Evolutionary conservation across 1,140 invertebrate genomes (phyloP).

Genomic region (Pectinophora gossypiella): DNA sequence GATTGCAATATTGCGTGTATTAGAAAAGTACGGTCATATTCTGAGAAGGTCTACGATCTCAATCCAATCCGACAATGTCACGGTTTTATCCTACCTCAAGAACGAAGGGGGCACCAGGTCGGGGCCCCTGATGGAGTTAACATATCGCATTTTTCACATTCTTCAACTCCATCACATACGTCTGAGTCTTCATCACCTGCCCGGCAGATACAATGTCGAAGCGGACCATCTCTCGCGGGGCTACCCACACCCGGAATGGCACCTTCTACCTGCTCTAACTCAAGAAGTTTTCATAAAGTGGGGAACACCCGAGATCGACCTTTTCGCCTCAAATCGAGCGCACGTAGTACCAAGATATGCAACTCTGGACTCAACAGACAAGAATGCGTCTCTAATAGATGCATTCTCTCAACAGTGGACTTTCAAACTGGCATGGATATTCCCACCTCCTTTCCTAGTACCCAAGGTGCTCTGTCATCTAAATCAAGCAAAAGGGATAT

Average conservation of each 20-base stretch:
- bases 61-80: not conserved
- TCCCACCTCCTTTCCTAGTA: slow-evolving; percentile 36
- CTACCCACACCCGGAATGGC: slow-evolving; percentile 39
- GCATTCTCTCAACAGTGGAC: slow-evolving; percentile 39
- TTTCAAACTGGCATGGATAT: slow-evolving; percentile 36
- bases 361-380: slow-evolving; percentile 28
- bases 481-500: not conserved
- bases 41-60: not conserved
- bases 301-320: slow-evolving; percentile 34
- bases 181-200: slow-evolving; percentile 28
- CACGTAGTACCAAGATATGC: slow-evolving; percentile 29
- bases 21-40: not conserved
- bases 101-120: not conserved
- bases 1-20: not conserved
- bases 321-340: slow-evolving; percentile 30
- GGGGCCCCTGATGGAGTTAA: not conserved
- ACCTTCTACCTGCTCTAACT: slow-evolving; percentile 28
- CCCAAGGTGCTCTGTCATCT: not conserved
- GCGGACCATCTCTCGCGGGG: slow-evolving; percentile 36
- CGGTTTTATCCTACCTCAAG: not conserved
- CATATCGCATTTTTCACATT: not conserved
- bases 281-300: slow-evolving; percentile 26
- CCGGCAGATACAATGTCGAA: slow-evolving; percentile 37
- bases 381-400: slow-evolving; percentile 23
- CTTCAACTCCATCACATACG: slow-evolving; percentile 14